These are phyloP conservation scores for human DNA, from an alignment of 2,113 vertebrate species.

Conservation along the genomic window DNA sequence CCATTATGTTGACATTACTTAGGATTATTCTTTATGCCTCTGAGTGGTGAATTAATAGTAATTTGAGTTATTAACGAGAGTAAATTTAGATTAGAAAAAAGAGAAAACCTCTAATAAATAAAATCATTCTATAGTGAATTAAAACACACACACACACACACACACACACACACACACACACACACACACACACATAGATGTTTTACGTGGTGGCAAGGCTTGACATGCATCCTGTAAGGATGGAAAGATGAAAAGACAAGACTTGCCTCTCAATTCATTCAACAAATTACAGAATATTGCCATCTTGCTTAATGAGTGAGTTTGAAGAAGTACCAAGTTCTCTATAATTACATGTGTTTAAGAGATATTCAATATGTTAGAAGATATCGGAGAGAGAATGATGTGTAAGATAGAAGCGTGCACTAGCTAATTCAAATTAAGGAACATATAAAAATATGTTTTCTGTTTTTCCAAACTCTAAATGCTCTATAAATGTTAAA, in stretches of 20 bases:
- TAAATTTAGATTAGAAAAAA: not conserved
- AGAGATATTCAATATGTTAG: not conserved
- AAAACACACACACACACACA: no score
- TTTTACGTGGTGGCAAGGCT: not conserved
- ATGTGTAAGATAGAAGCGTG: accelerated
- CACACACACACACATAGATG: no score
- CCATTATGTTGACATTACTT: not conserved
- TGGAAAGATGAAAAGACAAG: not conserved
- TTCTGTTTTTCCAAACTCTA: not conserved
- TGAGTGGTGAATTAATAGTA: not conserved
- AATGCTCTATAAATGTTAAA: not conserved
- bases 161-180: no score
- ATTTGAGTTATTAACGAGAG: not conserved
- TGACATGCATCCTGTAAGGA: not conserved
- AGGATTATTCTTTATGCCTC: not conserved
- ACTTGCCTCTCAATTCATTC: not conserved
- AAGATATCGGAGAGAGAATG: not conserved
- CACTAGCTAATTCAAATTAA: not conserved
- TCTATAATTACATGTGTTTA: not conserved
- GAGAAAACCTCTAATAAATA: not conserved
- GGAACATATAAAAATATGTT: not conserved
- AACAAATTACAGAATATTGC: not conserved
- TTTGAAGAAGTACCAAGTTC: not conserved
- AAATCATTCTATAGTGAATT: not conserved
- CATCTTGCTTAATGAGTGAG: not conserved